A percentile compares a stretch with the other conserved stretches of the same genome.
Conservation (phyloP, 30 jellyfish, hydroid and myxozoan species). For the Nemopilema nomurai region DNA sequence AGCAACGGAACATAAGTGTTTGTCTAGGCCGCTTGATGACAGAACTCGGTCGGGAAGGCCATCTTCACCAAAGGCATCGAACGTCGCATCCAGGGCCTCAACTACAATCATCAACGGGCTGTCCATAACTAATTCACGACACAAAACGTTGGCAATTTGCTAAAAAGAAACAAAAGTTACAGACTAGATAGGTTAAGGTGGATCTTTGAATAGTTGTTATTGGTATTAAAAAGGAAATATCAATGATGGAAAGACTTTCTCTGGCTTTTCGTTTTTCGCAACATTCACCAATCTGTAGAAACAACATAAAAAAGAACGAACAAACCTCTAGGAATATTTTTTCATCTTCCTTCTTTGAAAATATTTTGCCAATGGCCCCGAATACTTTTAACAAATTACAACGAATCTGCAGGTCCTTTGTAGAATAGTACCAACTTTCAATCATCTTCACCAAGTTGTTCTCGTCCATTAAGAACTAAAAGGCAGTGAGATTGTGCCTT, state of each 20-base stretch:
- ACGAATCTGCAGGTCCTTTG: not conserved
- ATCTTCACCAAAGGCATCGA: constrained; percentile 57
- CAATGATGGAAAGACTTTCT: not conserved
- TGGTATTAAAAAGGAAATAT: not conserved
- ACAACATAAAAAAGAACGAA: not conserved
- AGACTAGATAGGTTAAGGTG: not conserved
- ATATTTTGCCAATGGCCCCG: constrained; percentile 19
- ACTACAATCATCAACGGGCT: constrained; percentile 21
- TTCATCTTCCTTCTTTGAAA: constrained; percentile 9
- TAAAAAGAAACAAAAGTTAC: not conserved
- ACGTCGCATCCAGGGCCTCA: constrained; percentile 46
- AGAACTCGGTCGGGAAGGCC: constrained; percentile 36
- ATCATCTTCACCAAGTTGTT: not conserved
- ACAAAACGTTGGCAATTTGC: constrained; percentile 9
- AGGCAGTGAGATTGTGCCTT: too few species aligned
- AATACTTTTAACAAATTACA: constrained; percentile 1
- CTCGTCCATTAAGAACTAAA: not conserved
- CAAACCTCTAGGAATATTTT: constrained; percentile 2
- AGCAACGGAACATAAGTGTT: not conserved
- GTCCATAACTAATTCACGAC: not conserved
- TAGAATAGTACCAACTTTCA: constrained; percentile 5
- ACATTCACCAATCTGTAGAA: too few species aligned
- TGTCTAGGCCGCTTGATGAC: constrained; percentile 44
- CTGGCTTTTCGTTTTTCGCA: not conserved
- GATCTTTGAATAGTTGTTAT: too few species aligned